Evolutionary conservation across 2,113 vertebrate genomes (phyloP).

Genomic region (Pyxicephalus adspersus): DNA sequence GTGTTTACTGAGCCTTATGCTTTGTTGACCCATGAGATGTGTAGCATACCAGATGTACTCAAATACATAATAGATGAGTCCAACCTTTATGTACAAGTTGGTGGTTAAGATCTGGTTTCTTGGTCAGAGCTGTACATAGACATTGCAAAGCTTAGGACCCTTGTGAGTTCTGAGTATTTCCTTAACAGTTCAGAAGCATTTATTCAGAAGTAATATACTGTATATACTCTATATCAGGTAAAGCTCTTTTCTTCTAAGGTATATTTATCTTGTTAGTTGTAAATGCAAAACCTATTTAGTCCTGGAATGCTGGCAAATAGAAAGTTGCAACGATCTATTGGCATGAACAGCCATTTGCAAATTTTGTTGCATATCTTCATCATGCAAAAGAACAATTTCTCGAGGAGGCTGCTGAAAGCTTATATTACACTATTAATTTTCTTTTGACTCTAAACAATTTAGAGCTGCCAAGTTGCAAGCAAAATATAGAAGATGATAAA

Average conservation of each 20-base stretch:
- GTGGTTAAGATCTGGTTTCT: too few relatives aligned
- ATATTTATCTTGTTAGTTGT: conserved; percentile 13
- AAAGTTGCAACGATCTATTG: conserved; percentile 26
- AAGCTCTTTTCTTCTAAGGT: background rate
- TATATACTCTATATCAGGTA: background rate
- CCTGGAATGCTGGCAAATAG: background rate
- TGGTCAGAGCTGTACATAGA: too few relatives aligned
- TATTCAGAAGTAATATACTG: too few relatives aligned
- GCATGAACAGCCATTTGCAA: conserved; percentile 41
- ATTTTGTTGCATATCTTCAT: conserved; percentile 48
- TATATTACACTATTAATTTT: conserved; percentile 54
- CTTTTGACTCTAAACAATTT: conserved; percentile 51
- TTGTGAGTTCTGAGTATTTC: too few relatives aligned
- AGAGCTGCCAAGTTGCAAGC: conserved; percentile 40
- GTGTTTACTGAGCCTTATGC: too few relatives aligned
- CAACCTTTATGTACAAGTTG: too few relatives aligned
- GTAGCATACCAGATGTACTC: too few relatives aligned
- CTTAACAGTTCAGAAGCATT: too few relatives aligned
- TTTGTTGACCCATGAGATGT: too few relatives aligned
- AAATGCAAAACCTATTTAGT: conserved; percentile 24
- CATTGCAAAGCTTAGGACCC: too few relatives aligned
- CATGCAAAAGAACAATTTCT: conserved; percentile 37
- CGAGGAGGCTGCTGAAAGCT: conserved; percentile 36
- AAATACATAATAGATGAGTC: too few relatives aligned
- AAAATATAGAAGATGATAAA: conserved; percentile 48